Conservation (phyloP, 2,888 invertebrate genomes). For the Rhagonycha fulva region DNA sequence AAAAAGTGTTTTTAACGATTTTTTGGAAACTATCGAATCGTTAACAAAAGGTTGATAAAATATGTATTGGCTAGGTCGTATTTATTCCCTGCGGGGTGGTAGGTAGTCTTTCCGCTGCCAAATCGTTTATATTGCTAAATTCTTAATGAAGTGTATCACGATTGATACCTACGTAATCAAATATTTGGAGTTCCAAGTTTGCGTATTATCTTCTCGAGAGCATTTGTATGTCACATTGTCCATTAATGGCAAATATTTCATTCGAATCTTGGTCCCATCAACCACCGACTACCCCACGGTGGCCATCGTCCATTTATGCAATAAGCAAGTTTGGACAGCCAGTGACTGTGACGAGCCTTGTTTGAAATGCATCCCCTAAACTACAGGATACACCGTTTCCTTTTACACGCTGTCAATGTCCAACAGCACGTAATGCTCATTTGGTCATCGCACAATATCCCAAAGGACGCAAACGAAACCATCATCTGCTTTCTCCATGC, state of each 20-base stretch:
- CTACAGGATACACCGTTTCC: slow-evolving; percentile 49
- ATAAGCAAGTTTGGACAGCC: slow-evolving; percentile 37
- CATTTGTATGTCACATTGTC: slow-evolving; percentile 17
- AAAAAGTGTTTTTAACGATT: background rate
- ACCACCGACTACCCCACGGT: background rate
- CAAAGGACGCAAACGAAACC: slow-evolving; percentile 28
- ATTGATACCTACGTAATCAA: slow-evolving; percentile 15
- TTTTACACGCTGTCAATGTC: slow-evolving; percentile 49
- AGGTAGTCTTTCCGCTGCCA: slow-evolving; percentile 3
- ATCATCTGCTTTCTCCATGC: slow-evolving; percentile 5
- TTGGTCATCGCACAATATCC: slow-evolving; percentile 38
- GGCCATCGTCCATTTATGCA: slow-evolving; percentile 19
- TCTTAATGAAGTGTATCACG: slow-evolving; percentile 1
- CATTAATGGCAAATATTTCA: slow-evolving; percentile 18
- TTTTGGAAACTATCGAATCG: background rate
- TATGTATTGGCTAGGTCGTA: slow-evolving; percentile 2
- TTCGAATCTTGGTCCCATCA: slow-evolving; percentile 12
- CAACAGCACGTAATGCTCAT: slow-evolving; percentile 48
- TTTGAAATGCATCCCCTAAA: slow-evolving; percentile 49
- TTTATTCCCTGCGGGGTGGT: background rate
- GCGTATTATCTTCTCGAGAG: background rate
- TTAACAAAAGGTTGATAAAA: background rate
- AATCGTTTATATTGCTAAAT: slow-evolving; percentile 15
- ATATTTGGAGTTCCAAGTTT: slow-evolving; percentile 7
- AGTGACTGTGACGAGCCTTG: slow-evolving; percentile 43